These are phyloP conservation scores for Propithecus deckenii DNA, from an alignment of 2,797 vertebrate genomes.

Conservation along the genomic window DNA sequence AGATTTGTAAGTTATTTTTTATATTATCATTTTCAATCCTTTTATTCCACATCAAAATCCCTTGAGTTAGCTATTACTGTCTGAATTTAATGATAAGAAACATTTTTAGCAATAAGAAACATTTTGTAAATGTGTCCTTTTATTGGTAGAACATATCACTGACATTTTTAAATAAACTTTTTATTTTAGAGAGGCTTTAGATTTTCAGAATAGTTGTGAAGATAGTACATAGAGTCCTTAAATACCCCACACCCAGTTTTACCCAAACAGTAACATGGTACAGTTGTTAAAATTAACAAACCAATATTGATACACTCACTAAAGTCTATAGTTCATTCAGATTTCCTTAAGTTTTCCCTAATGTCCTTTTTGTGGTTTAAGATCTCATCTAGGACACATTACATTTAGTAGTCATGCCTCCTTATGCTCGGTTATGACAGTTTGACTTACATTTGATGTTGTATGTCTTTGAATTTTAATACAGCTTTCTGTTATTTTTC, in stretches of 20 bases:
- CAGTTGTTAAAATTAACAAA: neutral
- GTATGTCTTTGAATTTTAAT: conserved; percentile 12
- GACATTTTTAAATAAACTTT: neutral
- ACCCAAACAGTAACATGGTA: neutral
- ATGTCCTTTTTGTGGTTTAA: neutral
- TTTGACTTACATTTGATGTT: neutral
- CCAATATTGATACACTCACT: neutral
- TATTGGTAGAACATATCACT: neutral
- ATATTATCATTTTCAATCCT: neutral
- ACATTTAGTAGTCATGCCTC: neutral
- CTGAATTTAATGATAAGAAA: neutral
- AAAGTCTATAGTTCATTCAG: neutral
- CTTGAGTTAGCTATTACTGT: neutral
- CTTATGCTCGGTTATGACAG: neutral
- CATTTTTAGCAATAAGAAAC: neutral
- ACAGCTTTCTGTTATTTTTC: neutral
- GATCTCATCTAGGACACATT: neutral
- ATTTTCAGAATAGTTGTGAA: conserved; percentile 8
- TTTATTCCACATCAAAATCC: neutral
- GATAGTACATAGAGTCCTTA: neutral
- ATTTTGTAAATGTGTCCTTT: neutral
- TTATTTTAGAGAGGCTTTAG: neutral
- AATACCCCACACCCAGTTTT: neutral
- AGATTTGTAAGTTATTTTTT: neutral
- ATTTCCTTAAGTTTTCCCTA: neutral